Base-by-base conservation (phyloP, 2,888 invertebrate species). In the Cylindroiulus punctatus region DNA sequence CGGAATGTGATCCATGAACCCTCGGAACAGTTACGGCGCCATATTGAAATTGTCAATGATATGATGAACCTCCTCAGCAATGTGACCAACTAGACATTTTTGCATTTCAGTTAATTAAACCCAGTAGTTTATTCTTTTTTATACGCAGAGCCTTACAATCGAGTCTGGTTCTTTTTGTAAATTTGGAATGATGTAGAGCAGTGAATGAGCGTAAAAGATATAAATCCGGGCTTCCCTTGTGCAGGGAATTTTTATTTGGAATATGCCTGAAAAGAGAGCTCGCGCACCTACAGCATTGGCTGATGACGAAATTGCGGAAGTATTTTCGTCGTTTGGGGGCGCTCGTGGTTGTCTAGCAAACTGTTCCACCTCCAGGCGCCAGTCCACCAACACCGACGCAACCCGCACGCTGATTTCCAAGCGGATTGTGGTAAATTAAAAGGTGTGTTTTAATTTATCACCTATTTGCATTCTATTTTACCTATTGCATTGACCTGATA, bases 1-100 rank as follows among this genome's bases (percentile, higher is more conserved):
- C 30, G 30, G 76, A 76, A 76, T 76, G 76, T 76, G 30, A 76
- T 76, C 76, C 30, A 30, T 30, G 76, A 76, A 76, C 17, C 30
- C 12, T 76, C 76, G 14, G 26, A 76, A 76, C 76, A 76, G 30
- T 76, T 76, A 76, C 26, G 76, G 76, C 76, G 76, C 76, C 76
- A 76, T 76, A 76, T 76, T 76, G 76, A 14, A 76, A 76, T 76
- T 76, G 76, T 76, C 76, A 76, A 76, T 76, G n/a, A n/a, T n/a
- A n/a, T n/a, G n/a, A n/a, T n/a, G 76, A 76, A 76, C 76, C 30
- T 76, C 76, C 30, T 14, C 4, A 30, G 14, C 76, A 76, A 14
- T 30, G 76, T 12, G 30, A 76, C 76, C 76, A 30, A 76, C 30
- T 76, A 30, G 14, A 12, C 30, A 26, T 65, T n/a, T 30, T 0